Percentiles rank a stretch among this genome's conserved stretches.
Evolutionary conservation across 2,888 invertebrate species (phyloP).

Genomic region (Cheiracanthium punctorium): DNA sequence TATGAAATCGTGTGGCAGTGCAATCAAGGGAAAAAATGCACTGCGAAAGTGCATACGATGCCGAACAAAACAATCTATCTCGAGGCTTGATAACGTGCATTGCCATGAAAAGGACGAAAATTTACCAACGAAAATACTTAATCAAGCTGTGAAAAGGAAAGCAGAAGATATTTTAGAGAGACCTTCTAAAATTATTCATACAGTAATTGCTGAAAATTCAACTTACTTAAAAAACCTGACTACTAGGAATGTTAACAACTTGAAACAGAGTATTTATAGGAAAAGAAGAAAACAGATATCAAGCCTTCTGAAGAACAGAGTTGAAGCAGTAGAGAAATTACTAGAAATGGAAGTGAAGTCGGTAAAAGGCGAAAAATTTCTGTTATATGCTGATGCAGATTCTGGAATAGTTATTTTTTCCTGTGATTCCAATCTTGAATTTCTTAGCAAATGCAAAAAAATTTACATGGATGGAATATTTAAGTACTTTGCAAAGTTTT

Average conservation of each 20-base stretch:
- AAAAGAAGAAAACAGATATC: background rate
- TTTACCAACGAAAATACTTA: background rate
- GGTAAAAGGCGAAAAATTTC: background rate
- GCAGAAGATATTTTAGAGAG: slow-evolving; percentile 1
- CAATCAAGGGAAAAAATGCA: no score
- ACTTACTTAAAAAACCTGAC: background rate
- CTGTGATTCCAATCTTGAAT: background rate
- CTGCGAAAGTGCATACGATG: no score
- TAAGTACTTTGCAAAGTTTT: background rate
- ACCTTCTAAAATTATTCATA: background rate
- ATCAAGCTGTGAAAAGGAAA: background rate
- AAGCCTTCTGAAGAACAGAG: background rate
- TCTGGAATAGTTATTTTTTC: background rate
- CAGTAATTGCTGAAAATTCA: background rate
- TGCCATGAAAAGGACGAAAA: background rate
- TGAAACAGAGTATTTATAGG: background rate
- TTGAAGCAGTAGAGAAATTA: background rate
- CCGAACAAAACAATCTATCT: no score
- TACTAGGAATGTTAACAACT: background rate
- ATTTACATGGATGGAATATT: background rate
- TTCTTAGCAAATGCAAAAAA: background rate
- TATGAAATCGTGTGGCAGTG: no score
- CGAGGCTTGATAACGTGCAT: background rate
- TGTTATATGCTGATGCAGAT: background rate
- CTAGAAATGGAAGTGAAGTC: background rate